Percentiles rank a stretch among this genome's conserved stretches.
Conservation (phyloP, 2,888 invertebrate genomes). For the Boloria selene region DNA sequence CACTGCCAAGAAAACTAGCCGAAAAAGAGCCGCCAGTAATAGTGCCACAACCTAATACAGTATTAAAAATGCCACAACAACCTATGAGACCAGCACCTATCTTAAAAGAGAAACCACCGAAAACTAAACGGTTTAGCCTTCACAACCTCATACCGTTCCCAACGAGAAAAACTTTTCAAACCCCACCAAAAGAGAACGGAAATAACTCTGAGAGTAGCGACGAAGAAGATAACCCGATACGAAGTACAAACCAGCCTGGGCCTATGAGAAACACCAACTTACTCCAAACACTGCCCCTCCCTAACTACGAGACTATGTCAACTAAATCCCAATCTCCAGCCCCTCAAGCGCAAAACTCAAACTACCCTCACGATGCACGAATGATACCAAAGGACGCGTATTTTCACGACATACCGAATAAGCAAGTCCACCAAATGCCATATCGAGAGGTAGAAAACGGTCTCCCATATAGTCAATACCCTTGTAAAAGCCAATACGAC, state of each 20-base stretch:
- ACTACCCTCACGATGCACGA: conserved; percentile 55
- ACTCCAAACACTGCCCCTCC: conserved; percentile 76
- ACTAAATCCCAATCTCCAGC: conserved; percentile 70
- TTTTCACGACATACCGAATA: conserved; percentile 83
- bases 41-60: conserved; percentile 51
- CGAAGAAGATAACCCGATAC: conserved; percentile 78
- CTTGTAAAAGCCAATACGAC: conserved; percentile 57
- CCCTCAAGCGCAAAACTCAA: conserved; percentile 52
- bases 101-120: conserved; percentile 74
- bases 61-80: conserved; percentile 74
- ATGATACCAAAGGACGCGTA: conserved; percentile 84
- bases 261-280: conserved; percentile 81
- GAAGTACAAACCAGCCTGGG: conserved; percentile 74
- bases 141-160: conserved; percentile 80
- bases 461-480: conserved; percentile 56
- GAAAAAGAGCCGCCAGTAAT: conserved; percentile 60
- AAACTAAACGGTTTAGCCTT: conserved; percentile 75
- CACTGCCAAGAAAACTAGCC: conserved; percentile 58
- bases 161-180: conserved; percentile 75
- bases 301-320: conserved; percentile 82
- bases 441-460: conserved; percentile 61
- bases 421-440: conserved; percentile 64
- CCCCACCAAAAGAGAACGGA: conserved; percentile 73
- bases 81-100: conserved; percentile 74
- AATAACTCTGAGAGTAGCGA: conserved; percentile 83